Conservation (phyloP, 2,888 invertebrate species). For the Oxyteleia sp. region DNA sequence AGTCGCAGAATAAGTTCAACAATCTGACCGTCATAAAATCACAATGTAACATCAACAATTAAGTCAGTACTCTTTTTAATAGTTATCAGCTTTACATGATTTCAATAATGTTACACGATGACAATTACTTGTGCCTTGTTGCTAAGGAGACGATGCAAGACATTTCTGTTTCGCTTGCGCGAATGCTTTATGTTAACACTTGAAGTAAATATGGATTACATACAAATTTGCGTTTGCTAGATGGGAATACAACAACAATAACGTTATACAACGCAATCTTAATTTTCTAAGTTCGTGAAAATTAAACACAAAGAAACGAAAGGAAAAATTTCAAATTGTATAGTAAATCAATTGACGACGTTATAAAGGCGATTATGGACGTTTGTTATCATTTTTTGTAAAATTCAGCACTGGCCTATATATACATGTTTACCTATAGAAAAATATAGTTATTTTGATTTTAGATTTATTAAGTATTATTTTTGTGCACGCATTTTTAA, state of each 20-base stretch:
- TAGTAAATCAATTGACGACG: not conserved
- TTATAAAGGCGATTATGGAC: constrained; percentile 25
- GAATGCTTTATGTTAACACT: constrained; percentile 34
- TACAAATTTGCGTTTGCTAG: constrained; percentile 14
- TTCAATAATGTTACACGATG: constrained; percentile 19
- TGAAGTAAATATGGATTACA: constrained; percentile 35
- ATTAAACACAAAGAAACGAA: too few relatives aligned
- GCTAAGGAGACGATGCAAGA: constrained; percentile 17
- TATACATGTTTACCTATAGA: constrained; percentile 57
- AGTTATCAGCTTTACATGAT: constrained; percentile 23
- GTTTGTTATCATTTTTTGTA: constrained; percentile 40
- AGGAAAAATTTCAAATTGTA: too few relatives aligned
- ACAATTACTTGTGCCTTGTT: constrained; percentile 20
- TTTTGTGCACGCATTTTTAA: constrained; percentile 45
- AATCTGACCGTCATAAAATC: not conserved
- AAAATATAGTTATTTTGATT: constrained; percentile 70
- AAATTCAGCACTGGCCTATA: constrained; percentile 64
- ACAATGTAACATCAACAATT: constrained; percentile 5
- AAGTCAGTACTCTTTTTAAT: constrained; percentile 45
- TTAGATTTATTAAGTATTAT: constrained; percentile 29
- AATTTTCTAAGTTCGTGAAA: constrained; percentile 32
- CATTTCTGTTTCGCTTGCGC: constrained; percentile 35
- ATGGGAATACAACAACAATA: constrained; percentile 45
- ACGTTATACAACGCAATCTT: constrained; percentile 49
- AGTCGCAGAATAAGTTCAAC: constrained; percentile 4